Evolutionary conservation across 2,113 vertebrate species (phyloP).

Genomic region (Toxotes chatareus): DNA sequence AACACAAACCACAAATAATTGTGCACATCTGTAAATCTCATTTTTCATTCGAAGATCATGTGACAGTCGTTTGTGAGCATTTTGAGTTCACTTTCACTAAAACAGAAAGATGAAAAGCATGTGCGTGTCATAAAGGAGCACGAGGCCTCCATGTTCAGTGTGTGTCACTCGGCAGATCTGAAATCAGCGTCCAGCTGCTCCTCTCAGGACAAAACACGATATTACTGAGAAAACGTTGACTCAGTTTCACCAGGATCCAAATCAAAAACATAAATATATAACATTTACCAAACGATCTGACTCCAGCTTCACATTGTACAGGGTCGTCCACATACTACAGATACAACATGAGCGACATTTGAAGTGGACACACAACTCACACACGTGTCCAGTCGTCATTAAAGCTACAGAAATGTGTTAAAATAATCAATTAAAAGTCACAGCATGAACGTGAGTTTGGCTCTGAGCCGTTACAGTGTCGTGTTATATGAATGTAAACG

Average conservation of each 20-base stretch:
- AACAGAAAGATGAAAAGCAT: background rate
- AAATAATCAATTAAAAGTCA: no score
- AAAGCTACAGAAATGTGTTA: no score
- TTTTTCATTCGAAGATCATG: no score
- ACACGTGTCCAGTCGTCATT: no score
- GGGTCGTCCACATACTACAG: background rate
- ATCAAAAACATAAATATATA: background rate
- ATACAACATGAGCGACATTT: background rate
- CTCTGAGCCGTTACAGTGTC: no score
- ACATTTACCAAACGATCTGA: no score
- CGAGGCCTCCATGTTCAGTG: background rate
- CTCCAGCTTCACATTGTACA: no score
- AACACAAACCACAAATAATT: no score
- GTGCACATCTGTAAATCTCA: no score
- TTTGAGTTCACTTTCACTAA: background rate
- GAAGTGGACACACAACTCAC: no score
- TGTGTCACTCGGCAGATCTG: background rate
- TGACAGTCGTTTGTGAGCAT: no score
- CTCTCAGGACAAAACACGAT: background rate
- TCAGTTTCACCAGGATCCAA: background rate
- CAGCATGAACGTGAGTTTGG: no score
- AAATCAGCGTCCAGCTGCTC: conserved; percentile 14
- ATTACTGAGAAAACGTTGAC: background rate
- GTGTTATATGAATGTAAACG: background rate
- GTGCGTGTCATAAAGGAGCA: background rate